Evolutionary conservation across 2,888 invertebrate species (phyloP).

Genomic region (Macaria liturata): DNA sequence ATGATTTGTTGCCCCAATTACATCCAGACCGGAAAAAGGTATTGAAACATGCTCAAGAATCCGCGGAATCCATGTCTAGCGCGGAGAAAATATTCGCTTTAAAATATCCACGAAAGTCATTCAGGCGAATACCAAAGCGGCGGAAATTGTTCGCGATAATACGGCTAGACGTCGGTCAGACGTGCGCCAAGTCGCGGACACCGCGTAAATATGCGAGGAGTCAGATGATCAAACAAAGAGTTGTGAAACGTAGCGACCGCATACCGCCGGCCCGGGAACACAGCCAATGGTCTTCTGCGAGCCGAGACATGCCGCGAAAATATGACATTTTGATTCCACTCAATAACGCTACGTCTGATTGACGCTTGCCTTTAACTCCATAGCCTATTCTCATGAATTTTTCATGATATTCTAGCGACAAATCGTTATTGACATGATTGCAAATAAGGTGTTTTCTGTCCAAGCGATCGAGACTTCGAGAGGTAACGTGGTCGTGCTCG

Average conservation of each 20-base stretch:
- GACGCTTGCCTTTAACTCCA: background rate
- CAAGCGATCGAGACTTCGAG: slow-evolving; percentile 5
- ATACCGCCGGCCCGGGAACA: slow-evolving; percentile 68
- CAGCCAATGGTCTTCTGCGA: slow-evolving; percentile 65
- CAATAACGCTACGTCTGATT: slow-evolving; percentile 24
- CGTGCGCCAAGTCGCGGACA: slow-evolving; percentile 58
- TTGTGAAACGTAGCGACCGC: slow-evolving; percentile 73
- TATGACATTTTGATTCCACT: slow-evolving; percentile 52
- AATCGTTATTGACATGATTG: slow-evolving; percentile 18
- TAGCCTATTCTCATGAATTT: slow-evolving; percentile 11
- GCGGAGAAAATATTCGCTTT: slow-evolving; percentile 60
- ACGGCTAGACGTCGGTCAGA: slow-evolving; percentile 78
- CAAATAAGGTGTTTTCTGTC: slow-evolving; percentile 10
- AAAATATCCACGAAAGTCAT: slow-evolving; percentile 63
- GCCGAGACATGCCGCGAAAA: slow-evolving; percentile 56
- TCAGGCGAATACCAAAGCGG: slow-evolving; percentile 66
- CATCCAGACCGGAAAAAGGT: slow-evolving; percentile 15
- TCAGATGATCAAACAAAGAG: slow-evolving; percentile 72
- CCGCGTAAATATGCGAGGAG: slow-evolving; percentile 65
- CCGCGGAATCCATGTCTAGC: slow-evolving; percentile 55
- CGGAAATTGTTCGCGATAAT: slow-evolving; percentile 71
- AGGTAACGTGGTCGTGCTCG: no score
- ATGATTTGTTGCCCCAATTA: slow-evolving; percentile 19
- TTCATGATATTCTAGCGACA: slow-evolving; percentile 16
- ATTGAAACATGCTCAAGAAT: slow-evolving; percentile 41